Evolutionary conservation across 2,888 invertebrate species (phyloP).

Genomic region (Camponotus fellah): DNA sequence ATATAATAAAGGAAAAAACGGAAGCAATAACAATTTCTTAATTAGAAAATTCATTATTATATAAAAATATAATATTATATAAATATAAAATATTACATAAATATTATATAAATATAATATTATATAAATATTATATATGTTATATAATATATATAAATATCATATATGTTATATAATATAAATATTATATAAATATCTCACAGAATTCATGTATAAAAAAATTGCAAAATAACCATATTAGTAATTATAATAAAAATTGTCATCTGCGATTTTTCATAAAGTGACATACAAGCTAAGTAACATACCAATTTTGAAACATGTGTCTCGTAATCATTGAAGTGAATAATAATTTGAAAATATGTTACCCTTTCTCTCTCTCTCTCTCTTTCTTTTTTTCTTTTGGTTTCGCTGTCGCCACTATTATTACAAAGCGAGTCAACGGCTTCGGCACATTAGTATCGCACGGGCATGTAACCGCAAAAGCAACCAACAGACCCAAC

Average conservation of each 20-base stretch:
- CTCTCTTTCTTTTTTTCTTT: constrained; percentile 58
- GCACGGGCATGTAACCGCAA: constrained; percentile 78
- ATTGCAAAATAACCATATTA: not conserved
- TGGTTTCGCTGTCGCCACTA: constrained; percentile 55
- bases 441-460: constrained; percentile 76
- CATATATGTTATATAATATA: not conserved
- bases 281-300: not conserved
- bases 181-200: not conserved
- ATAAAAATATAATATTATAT: too few species aligned
- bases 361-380: constrained; percentile 76
- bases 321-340: constrained; percentile 77
- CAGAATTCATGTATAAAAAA: not conserved
- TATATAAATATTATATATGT: too few species aligned
- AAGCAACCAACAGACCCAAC: constrained; percentile 78
- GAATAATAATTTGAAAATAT: constrained; percentile 84
- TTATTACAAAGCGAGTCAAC: constrained; percentile 67
- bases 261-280: constrained; percentile 18
- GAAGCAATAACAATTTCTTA: not conserved
- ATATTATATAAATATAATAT: too few species aligned
- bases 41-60: not conserved
- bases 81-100: too few species aligned
- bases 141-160: not conserved
- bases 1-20: not conserved
- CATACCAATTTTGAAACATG: constrained; percentile 65
- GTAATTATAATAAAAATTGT: not conserved